phyloP scores from a whole-genome alignment of 2,888 invertebrate species.

The Cremastinae sp. region DNA sequence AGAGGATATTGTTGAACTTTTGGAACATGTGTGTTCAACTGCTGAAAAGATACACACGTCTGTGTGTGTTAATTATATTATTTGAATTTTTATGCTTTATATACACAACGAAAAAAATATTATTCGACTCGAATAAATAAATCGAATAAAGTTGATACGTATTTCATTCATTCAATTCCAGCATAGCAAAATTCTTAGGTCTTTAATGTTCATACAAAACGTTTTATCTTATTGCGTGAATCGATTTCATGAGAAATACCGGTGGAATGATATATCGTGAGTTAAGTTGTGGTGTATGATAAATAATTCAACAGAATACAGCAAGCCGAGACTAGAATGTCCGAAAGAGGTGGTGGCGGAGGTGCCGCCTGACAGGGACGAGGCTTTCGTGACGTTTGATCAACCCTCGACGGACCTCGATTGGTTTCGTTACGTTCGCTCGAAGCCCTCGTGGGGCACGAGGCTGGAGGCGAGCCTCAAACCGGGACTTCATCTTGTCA shows the following conservation, averaged over 20 bases:
- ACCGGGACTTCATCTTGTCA: conserved; percentile 81
- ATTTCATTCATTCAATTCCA: no score
- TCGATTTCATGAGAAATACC: neutral
- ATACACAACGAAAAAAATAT: no score
- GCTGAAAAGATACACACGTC: no score
- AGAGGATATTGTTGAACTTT: no score
- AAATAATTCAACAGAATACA: conserved; percentile 76
- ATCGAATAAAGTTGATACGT: no score
- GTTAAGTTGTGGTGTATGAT: neutral
- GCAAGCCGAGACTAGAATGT: conserved; percentile 82
- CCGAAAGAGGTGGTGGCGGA: conserved; percentile 81
- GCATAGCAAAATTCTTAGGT: no score
- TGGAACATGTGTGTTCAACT: no score
- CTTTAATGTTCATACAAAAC: no score
- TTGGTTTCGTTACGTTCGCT: conserved; percentile 81
- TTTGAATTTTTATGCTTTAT: no score
- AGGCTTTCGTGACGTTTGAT: conserved; percentile 81
- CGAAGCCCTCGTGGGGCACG: conserved; percentile 82
- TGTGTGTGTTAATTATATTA: no score
- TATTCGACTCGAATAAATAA: no score
- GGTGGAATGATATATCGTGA: neutral
- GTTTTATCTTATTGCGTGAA: no score
- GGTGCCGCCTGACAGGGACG: conserved; percentile 79
- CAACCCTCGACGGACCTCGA: conserved; percentile 82
- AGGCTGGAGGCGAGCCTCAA: conserved; percentile 81